phyloP scores from a whole-genome alignment of 2,797 vertebrate genomes.

The Hafferia zeledoni region DNA sequence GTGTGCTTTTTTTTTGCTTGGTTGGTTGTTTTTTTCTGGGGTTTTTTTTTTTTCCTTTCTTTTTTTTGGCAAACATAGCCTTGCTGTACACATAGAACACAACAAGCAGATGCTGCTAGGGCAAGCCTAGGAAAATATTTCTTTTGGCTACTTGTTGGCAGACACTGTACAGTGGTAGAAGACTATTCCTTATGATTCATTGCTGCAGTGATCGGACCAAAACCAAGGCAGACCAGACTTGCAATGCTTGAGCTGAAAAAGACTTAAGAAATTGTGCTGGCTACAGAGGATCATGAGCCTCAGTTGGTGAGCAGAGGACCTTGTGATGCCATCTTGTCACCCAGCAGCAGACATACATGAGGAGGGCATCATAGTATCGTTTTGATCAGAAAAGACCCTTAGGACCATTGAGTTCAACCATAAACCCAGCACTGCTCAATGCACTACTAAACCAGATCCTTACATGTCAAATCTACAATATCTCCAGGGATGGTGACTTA shows the following conservation, averaged over 20 bases:
- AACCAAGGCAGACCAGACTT: neutral
- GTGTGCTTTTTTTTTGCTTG: neutral
- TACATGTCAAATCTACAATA: neutral
- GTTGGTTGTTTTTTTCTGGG: no score
- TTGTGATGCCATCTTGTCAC: neutral
- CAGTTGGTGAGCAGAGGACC: neutral
- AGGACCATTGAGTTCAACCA: neutral
- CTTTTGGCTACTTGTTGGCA: neutral
- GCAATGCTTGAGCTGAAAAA: neutral
- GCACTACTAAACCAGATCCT: neutral
- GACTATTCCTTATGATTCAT: neutral
- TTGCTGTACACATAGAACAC: neutral
- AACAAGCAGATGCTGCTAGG: neutral
- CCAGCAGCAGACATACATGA: neutral
- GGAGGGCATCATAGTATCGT: neutral
- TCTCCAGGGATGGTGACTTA: neutral
- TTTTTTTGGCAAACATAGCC: neutral
- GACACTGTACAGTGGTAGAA: neutral
- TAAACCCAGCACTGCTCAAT: neutral
- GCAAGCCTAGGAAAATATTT: neutral
- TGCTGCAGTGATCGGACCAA: neutral
- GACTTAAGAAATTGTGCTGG: neutral
- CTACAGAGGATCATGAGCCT: neutral
- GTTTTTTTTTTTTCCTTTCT: neutral
- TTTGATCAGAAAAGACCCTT: neutral